These are phyloP conservation scores for Watsonalla binaria DNA, from an alignment of 2,888 invertebrate species.

Conservation along the genomic window DNA sequence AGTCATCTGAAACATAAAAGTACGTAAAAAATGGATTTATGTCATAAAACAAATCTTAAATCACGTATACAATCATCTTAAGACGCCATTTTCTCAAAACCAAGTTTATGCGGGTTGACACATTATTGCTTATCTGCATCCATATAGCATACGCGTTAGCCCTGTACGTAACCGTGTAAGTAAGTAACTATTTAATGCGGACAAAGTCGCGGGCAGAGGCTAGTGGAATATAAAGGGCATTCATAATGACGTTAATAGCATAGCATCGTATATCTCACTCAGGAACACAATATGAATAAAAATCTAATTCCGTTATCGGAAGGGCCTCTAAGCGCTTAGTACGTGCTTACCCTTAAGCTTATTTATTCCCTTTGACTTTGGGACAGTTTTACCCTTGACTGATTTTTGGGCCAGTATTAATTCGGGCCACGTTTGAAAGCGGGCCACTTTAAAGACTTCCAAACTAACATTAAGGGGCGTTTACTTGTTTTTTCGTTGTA, in stretches of 20 bases:
- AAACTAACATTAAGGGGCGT: slow-evolving; percentile 19
- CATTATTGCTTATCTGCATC: no score
- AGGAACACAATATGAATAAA: slow-evolving; percentile 8
- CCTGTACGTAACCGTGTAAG: no score
- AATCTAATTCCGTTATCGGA: slow-evolving; percentile 20
- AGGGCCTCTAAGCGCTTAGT: slow-evolving; percentile 2
- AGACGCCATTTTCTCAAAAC: no score
- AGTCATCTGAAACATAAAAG: no score
- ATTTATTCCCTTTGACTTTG: slow-evolving; percentile 33
- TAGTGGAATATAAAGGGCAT: background rate
- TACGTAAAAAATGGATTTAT: no score
- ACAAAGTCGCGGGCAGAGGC: no score
- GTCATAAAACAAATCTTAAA: no score
- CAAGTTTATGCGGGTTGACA: no score
- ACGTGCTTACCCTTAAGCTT: slow-evolving; percentile 23
- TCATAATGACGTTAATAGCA: slow-evolving; percentile 1
- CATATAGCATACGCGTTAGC: no score
- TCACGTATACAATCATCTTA: no score
- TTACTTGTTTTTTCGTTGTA: slow-evolving; percentile 14
- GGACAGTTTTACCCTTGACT: slow-evolving; percentile 28
- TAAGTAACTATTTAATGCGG: no score
- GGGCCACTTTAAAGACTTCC: slow-evolving; percentile 17
- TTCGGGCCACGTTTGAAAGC: slow-evolving; percentile 18
- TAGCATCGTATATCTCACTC: slow-evolving; percentile 1
- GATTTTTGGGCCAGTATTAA: slow-evolving; percentile 30